Percentiles rank a stretch among this genome's conserved stretches.
These are phyloP conservation scores for Eulacestoma nigropectus DNA, from an alignment of 2,113 vertebrate species.

Conservation along the genomic window DNA sequence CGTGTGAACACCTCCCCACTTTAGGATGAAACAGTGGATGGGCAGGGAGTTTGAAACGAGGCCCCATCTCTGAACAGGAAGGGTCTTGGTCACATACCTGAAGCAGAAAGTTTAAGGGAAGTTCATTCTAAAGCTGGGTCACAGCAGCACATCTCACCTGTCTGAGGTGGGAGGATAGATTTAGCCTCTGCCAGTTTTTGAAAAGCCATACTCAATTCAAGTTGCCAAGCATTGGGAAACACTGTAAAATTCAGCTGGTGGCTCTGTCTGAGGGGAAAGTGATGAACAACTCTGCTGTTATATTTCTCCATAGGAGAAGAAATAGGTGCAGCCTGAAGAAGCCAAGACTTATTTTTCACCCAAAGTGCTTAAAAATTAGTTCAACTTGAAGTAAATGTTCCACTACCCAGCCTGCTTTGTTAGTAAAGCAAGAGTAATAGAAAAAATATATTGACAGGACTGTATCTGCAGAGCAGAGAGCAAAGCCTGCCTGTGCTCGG, in stretches of 20 bases:
- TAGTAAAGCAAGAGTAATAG: constrained; percentile 24
- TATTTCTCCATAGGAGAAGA: background rate
- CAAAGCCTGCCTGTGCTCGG: background rate
- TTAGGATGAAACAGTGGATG: background rate
- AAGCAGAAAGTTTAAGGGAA: background rate
- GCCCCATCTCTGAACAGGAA: background rate
- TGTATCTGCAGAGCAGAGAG: background rate
- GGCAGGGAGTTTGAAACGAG: background rate
- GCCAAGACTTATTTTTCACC: constrained; percentile 6
- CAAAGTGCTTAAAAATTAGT: constrained; percentile 38
- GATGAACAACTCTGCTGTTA: background rate
- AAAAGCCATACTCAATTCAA: background rate
- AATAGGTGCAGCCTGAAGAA: background rate
- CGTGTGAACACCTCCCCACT: background rate
- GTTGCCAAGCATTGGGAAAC: background rate
- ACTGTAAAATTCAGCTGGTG: background rate
- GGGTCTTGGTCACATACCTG: background rate
- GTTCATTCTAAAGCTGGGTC: background rate
- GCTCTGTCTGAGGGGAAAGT: background rate
- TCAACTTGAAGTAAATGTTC: background rate
- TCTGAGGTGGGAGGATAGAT: background rate
- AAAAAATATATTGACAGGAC: constrained; percentile 17
- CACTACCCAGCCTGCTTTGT: background rate
- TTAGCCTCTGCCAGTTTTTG: background rate
- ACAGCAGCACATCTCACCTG: background rate